phyloP scores from a whole-genome alignment of 2,888 invertebrate species.

The Mesoligia furuncula region DNA sequence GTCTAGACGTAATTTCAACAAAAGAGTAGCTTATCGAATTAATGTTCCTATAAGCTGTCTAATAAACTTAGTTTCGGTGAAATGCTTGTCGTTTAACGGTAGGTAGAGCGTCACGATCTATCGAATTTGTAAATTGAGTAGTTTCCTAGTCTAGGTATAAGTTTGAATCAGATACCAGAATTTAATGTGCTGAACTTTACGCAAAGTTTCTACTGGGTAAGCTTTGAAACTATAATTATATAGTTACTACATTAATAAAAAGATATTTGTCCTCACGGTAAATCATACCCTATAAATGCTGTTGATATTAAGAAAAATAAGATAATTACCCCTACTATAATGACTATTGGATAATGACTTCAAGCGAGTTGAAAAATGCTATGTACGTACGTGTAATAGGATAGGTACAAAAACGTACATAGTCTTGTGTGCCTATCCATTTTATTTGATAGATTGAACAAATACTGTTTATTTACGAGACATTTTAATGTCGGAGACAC shows the following conservation, averaged over 20 bases:
- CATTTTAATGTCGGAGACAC: conserved; percentile 45
- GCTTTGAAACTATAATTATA: not conserved
- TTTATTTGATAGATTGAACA: conserved; percentile 30
- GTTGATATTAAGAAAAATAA: too few species aligned
- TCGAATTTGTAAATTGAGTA: conserved; percentile 33
- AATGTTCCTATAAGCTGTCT: conserved; percentile 46
- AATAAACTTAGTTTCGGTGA: conserved; percentile 24
- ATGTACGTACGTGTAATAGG: not conserved
- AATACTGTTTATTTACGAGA: conserved; percentile 37
- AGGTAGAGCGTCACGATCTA: conserved; percentile 10
- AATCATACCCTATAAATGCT: too few species aligned
- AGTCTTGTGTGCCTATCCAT: not conserved
- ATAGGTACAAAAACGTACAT: not conserved
- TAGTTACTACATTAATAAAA: not conserved
- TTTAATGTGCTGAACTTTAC: conserved; percentile 11
- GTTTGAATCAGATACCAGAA: conserved; percentile 43
- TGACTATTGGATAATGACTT: conserved; percentile 6
- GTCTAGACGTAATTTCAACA: conserved; percentile 67
- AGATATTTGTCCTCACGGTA: too few species aligned
- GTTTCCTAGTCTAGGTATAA: conserved; percentile 27
- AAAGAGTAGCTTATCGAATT: conserved; percentile 60
- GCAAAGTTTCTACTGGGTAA: not conserved
- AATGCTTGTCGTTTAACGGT: conserved; percentile 24
- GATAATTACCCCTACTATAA: too few species aligned
- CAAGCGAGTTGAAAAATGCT: conserved; percentile 1